phyloP scores from a whole-genome alignment of 2,888 invertebrate species.

The Diplolepis rosae region DNA sequence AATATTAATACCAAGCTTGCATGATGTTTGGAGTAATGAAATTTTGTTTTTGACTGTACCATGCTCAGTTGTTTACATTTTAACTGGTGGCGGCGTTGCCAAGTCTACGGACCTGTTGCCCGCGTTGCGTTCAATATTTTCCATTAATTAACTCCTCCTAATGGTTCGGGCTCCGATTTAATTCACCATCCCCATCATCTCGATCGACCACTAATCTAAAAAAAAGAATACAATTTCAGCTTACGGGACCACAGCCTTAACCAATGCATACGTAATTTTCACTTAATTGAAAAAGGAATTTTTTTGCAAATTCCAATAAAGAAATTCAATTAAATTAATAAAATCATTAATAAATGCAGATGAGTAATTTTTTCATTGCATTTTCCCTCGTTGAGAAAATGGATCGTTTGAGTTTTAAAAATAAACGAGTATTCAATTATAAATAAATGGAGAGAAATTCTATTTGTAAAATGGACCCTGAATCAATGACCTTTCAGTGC shows the following conservation, averaged over 20 bases:
- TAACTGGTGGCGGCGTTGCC: conserved; percentile 69
- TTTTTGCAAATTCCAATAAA: background rate
- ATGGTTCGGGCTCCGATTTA: conserved; percentile 47
- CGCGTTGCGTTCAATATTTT: conserved; percentile 51
- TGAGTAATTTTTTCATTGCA: too few relatives aligned
- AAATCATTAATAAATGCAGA: background rate
- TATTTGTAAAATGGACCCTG: background rate
- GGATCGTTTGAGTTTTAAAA: too few relatives aligned
- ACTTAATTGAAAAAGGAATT: background rate
- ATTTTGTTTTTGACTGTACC: conserved; percentile 60
- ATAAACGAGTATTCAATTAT: too few relatives aligned
- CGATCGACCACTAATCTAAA: conserved; percentile 20
- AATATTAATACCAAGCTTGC: too few relatives aligned
- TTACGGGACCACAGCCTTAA: conserved; percentile 3
- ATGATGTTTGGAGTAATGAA: background rate
- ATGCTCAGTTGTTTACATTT: conserved; percentile 71
- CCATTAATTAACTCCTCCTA: conserved; percentile 63
- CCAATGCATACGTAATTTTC: background rate
- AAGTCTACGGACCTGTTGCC: conserved; percentile 69
- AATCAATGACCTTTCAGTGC: conserved; percentile 3
- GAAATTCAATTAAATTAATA: background rate
- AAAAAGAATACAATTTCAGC: conserved; percentile 21
- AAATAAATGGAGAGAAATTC: background rate
- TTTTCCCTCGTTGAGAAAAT: too few relatives aligned
- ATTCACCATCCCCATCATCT: conserved; percentile 34